phyloP scores from a whole-genome alignment of 2,888 invertebrate genomes.

The Drosophila meridionalis region DNA sequence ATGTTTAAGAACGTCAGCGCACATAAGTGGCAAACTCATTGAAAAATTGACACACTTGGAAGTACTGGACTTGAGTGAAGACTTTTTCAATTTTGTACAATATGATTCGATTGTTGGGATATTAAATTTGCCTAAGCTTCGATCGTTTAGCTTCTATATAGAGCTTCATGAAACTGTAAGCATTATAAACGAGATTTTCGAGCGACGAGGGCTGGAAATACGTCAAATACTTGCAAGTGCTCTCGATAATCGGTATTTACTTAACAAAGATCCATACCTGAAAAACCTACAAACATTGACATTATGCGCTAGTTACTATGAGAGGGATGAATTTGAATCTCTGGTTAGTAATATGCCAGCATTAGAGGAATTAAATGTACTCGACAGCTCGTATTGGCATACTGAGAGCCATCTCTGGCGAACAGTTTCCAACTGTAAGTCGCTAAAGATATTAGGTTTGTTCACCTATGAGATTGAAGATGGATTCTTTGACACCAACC shows the following conservation, averaged over 20 bases:
- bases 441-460: neutral
- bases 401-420: neutral
- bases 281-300: neutral
- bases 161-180: neutral
- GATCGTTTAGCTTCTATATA: neutral
- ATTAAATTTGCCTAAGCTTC: neutral
- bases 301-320: neutral
- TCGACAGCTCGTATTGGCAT: neutral
- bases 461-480: neutral
- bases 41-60: neutral
- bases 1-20: neutral
- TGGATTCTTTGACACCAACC: neutral
- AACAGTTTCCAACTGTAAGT: neutral
- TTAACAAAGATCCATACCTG: neutral
- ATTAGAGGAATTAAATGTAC: neutral
- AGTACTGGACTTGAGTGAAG: neutral
- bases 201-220: neutral
- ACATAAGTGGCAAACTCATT: neutral
- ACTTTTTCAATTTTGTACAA: neutral
- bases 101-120: neutral
- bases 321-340: neutral
- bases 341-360: neutral
- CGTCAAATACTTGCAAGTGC: neutral
- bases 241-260: neutral
- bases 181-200: neutral